These are phyloP conservation scores for Paracentrotus lividus DNA, from an alignment of 53 echinoderm and acorn worm species.

Conservation along the genomic window DNA sequence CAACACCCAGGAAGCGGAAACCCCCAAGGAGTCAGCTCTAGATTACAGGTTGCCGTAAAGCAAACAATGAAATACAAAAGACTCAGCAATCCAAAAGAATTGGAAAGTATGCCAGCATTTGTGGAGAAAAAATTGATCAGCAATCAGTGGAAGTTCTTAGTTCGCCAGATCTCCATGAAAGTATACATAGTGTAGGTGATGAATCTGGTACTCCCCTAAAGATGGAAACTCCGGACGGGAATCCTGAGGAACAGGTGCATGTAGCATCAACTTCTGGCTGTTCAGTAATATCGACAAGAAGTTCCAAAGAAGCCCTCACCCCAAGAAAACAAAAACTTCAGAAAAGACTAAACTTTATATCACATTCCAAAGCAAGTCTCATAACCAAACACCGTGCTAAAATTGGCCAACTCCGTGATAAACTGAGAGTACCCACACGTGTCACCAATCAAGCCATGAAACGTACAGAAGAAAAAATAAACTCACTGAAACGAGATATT, in stretches of 20 bases:
- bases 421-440: conserved; percentile 70
- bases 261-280: too few species aligned
- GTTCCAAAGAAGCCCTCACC: conserved; percentile 59
- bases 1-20: too few species aligned
- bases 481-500: conserved; percentile 49
- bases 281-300: conserved; percentile 55
- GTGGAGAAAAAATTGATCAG: neutral
- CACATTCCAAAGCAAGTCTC: conserved; percentile 36
- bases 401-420: neutral
- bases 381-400: neutral
- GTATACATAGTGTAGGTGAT: too few species aligned
- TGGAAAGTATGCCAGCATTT: conserved; percentile 17
- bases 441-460: conserved; percentile 75
- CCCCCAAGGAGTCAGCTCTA: too few species aligned
- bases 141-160: neutral
- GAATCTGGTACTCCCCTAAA: too few species aligned
- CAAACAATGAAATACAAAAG: too few species aligned
- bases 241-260: too few species aligned
- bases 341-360: conserved; percentile 54
- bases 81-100: conserved; percentile 14
- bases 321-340: conserved; percentile 62
- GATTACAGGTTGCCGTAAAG: too few species aligned
- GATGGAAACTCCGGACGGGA: too few species aligned
- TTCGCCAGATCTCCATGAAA: neutral
- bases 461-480: conserved; percentile 61